Base-by-base conservation (phyloP, 1,140 invertebrate species). In the Episyrphus balteatus region DNA sequence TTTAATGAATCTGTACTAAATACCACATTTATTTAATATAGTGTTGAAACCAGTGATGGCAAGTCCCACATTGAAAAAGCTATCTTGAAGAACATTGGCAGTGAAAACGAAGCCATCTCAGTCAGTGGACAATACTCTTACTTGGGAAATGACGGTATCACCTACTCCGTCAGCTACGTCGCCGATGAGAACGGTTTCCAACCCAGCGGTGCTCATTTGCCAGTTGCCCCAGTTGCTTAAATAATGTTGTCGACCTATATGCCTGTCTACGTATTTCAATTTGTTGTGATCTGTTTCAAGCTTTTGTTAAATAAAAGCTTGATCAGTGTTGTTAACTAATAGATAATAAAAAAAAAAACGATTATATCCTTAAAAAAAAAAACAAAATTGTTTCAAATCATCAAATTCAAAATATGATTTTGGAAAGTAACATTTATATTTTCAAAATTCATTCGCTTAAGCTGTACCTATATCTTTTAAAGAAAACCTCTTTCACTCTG, bases 141-240 rank as follows among this genome's bases (percentile, higher is more conserved):
- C 60, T 63, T 75, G 1, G 74, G 72, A 15, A 72, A 74, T 21
- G 79, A 84, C 54, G 82, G 81, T 18, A 70, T 71, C 17, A 69
- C 72, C 5, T 73, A 78, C 49, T 70, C 73, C 3, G 67, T 83
- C 17, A 77, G 64, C 19, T 84, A 80, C 64, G 61, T 74, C 26
- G 82, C 83, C 18, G 80, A 83, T 59, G 81, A 84, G 62, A 82
- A 83, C 52, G 84, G 84, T 18, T 87, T 81, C 75, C 79, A 79
- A 48, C 80, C 83, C 8, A 41, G 69, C 46, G 79, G 78, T 12
- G 75, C 68, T 18, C 77, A 81, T 65, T 53, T 82, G 15, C 63
- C 63, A 26, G 61, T 64, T 32, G 80, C 82, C 19, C 56, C 61
- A 3, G 38, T 10, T 36, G 55, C 48, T 37, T 51, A 51, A 51